A percentile compares a stretch with the other conserved stretches of the same genome.
phyloP scores from a whole-genome alignment of 2,888 invertebrate genomes.

The Drosophila siamana region DNA sequence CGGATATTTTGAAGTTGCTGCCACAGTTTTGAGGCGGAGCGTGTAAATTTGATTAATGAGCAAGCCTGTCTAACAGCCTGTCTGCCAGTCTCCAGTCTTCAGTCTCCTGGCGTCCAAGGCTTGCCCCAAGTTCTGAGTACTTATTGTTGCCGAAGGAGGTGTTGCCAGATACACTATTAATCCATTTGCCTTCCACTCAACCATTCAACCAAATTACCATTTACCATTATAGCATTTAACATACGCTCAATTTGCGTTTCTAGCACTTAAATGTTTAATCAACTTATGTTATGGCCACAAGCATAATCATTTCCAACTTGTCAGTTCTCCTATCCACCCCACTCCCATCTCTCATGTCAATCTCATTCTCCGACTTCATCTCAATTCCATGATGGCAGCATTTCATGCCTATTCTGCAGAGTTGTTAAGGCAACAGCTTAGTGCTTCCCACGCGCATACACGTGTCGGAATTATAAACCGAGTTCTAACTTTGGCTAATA shows the following conservation, averaged over 20 bases:
- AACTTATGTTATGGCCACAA: conserved; percentile 20
- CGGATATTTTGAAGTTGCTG: conserved; percentile 58
- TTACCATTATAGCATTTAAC: conserved; percentile 8
- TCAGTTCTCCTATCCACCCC: too few species aligned
- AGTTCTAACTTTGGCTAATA: conserved; percentile 16
- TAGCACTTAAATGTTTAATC: conserved; percentile 40
- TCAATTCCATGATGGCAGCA: not conserved
- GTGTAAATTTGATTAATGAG: conserved; percentile 79
- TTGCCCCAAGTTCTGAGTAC: conserved; percentile 1
- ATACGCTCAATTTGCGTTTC: conserved; percentile 49
- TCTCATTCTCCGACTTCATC: not conserved
- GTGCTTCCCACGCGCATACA: conserved; percentile 8
- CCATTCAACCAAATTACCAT: conserved; percentile 36
- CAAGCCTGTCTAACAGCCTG: conserved; percentile 22
- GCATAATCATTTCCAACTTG: conserved; percentile 11
- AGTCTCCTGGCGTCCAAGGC: conserved; percentile 1
- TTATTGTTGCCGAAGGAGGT: conserved; percentile 3
- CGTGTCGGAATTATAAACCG: conserved; percentile 22
- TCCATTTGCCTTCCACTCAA: conserved; percentile 46
- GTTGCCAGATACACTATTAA: conserved; percentile 40
- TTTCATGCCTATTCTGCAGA: conserved; percentile 1
- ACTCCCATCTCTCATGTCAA: not conserved
- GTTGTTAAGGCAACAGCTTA: conserved; percentile 31
- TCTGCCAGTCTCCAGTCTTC: not conserved
- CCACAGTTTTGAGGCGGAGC: conserved; percentile 57